Percentiles rank a stretch among this genome's conserved stretches.
These are phyloP conservation scores for Cyphomyrus plagiostoma DNA, from an alignment of 2,113 vertebrate genomes.

Conservation along the genomic window DNA sequence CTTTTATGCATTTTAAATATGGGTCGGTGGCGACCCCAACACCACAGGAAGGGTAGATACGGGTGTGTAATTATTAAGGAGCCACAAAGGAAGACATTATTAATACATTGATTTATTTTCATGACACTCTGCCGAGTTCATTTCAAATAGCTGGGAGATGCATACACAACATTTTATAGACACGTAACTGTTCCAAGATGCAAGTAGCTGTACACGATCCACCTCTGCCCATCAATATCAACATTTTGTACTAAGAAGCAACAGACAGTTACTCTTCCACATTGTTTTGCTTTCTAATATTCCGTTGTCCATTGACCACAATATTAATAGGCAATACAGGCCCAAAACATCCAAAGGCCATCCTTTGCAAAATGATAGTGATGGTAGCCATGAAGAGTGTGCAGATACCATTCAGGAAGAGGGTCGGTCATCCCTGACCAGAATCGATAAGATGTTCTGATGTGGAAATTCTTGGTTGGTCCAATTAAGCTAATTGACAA, in stretches of 20 bases:
- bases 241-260: background rate
- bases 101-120: background rate
- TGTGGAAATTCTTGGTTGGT: background rate
- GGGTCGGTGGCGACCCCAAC: too few relatives aligned
- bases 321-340: background rate
- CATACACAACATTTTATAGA: conserved; percentile 5
- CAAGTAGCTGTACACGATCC: background rate
- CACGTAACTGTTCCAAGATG: background rate
- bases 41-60: background rate
- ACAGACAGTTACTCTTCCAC: background rate
- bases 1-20: too few relatives aligned
- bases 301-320: background rate
- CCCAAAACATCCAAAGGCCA: background rate
- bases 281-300: background rate
- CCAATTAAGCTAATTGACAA: background rate
- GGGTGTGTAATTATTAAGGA: background rate
- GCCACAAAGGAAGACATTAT: background rate
- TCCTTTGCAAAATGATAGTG: background rate
- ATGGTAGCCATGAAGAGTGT: background rate
- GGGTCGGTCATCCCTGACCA: background rate
- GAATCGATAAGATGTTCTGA: background rate
- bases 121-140: background rate
- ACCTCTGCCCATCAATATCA: background rate
- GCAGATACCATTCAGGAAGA: background rate
- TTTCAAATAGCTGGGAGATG: background rate